phyloP scores from a whole-genome alignment of 2,113 vertebrate genomes.

The Nematolebias whitei region DNA sequence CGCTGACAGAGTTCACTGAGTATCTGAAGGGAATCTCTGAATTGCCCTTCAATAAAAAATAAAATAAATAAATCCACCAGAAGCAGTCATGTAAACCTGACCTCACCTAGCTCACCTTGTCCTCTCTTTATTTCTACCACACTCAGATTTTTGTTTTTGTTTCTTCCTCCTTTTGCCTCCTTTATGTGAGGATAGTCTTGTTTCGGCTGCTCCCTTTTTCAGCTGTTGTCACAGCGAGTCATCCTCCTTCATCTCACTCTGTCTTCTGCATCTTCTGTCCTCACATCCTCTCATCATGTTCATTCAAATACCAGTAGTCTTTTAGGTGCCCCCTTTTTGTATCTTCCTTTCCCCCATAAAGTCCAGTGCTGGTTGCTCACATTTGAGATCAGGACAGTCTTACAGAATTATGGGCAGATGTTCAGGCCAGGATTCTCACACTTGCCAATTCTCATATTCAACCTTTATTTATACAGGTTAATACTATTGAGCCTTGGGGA shows the following conservation, averaged over 20 bases:
- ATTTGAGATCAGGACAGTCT: conserved; percentile 64
- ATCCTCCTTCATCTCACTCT: too few relatives aligned
- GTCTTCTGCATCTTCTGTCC: too few relatives aligned
- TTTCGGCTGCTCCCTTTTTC: conserved; percentile 56
- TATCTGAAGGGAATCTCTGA: conserved; percentile 61
- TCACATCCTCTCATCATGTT: conserved; percentile 62
- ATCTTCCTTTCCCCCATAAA: conserved; percentile 20
- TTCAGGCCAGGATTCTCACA: conserved; percentile 32
- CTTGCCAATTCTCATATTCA: conserved; percentile 41
- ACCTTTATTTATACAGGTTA: too few relatives aligned
- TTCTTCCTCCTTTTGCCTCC: conserved; percentile 8
- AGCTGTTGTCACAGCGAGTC: too few relatives aligned
- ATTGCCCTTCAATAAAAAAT: conserved; percentile 66
- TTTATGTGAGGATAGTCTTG: conserved; percentile 57
- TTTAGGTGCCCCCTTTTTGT: conserved; percentile 38
- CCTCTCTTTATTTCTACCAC: conserved; percentile 5
- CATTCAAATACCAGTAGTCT: conserved; percentile 68
- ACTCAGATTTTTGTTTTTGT: conserved; percentile 1
- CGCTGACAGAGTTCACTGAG: conserved; percentile 60
- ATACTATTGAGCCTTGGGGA: too few relatives aligned
- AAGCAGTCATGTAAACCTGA: conserved; percentile 26
- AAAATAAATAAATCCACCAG: too few relatives aligned
- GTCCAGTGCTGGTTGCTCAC: conserved; percentile 59
- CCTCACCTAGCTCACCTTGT: conserved; percentile 21
- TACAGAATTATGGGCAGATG: conserved; percentile 53